A percentile compares a stretch with the other conserved stretches of the same genome.
phyloP scores from a whole-genome alignment of 2,888 invertebrate genomes.

The Candidula unifasciata region DNA sequence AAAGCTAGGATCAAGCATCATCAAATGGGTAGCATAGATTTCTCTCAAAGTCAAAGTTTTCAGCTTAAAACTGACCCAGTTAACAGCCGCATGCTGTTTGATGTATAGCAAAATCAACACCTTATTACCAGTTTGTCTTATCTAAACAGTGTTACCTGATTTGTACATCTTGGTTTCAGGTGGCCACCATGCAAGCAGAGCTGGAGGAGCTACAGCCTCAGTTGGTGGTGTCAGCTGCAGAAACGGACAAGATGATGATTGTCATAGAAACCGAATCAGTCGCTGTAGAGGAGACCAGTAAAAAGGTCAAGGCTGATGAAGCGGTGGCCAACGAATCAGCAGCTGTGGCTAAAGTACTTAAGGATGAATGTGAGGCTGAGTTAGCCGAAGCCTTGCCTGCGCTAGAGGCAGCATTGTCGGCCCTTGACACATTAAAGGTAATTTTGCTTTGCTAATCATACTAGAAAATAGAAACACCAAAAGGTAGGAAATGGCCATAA shows the following conservation, averaged over 20 bases:
- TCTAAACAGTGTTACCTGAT: neutral
- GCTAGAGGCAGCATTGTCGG: constrained; percentile 77
- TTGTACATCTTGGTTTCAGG: constrained; percentile 77
- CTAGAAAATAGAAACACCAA: too few species aligned
- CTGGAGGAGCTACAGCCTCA: constrained; percentile 86
- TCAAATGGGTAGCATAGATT: too few species aligned
- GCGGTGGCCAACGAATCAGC: constrained; percentile 92
- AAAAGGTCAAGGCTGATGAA: constrained; percentile 89
- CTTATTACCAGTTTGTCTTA: neutral
- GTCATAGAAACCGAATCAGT: constrained; percentile 86
- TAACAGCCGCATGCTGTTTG: too few species aligned
- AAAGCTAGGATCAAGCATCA: too few species aligned
- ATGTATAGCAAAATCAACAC: neutral
- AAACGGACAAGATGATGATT: constrained; percentile 86
- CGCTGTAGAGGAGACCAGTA: constrained; percentile 87
- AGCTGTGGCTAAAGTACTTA: constrained; percentile 88
- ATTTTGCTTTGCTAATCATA: neutral
- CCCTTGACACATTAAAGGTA: constrained; percentile 78
- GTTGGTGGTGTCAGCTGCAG: constrained; percentile 85
- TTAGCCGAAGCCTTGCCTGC: constrained; percentile 78
- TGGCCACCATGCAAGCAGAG: constrained; percentile 87
- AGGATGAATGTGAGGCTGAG: constrained; percentile 80
- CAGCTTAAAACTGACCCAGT: too few species aligned
- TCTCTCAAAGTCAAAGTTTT: too few species aligned
- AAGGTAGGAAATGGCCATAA: too few species aligned